Base-by-base conservation (phyloP, 2,888 invertebrate genomes). In the Eupeodes luniger region DNA sequence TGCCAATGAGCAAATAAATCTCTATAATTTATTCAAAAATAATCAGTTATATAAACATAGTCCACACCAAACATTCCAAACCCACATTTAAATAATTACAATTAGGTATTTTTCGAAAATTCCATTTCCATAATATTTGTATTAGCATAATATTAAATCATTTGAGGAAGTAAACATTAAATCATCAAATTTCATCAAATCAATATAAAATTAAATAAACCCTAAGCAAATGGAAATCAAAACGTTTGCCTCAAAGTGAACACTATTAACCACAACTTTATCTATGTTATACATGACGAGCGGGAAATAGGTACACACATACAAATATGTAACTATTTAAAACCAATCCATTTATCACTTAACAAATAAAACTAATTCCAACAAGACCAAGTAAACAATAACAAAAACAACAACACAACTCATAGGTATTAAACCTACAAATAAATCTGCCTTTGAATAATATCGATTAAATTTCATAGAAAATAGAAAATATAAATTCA, bases 381-480 rank as follows among this genome's bases (percentile, higher is more conserved):
- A 40, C 61, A 19, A n/a, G 49, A 40, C 27, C 14, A 61, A 77
- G 2, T 14, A 19, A 49, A 53, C 62, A 81, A 36, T n/a, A 51
- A 36, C 19, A 44, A n/a, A n/a, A n/a, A 40, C n/a, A 14, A 64
- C 27, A 27, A 27, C 27, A 3, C 2, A 27, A 2, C 27, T 27
- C 27, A 27, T 27, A 27, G 27, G 27, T 27, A 27, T 2, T 27
- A 27, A 64, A 40, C 9, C 16, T n/a, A 44, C 7, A 53, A 69
- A 69, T 36, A 72, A 72, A 69, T 69, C 51, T 72, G 59, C 47
- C 44, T 72, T 49, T 36, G 53, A 49, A 57, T 67, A 78, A 27
- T 80, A 84, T 84, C 80, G 79, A 84, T 84, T 84, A 36, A 40
- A 62, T 69, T 75, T 74, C 84, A 55, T 66, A 55, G 59, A 49